Evolutionary conservation across 2,888 invertebrate species (phyloP), one percentile per base, ranked within the genome.

Genomic region (Drosophila tripunctata): DNA sequence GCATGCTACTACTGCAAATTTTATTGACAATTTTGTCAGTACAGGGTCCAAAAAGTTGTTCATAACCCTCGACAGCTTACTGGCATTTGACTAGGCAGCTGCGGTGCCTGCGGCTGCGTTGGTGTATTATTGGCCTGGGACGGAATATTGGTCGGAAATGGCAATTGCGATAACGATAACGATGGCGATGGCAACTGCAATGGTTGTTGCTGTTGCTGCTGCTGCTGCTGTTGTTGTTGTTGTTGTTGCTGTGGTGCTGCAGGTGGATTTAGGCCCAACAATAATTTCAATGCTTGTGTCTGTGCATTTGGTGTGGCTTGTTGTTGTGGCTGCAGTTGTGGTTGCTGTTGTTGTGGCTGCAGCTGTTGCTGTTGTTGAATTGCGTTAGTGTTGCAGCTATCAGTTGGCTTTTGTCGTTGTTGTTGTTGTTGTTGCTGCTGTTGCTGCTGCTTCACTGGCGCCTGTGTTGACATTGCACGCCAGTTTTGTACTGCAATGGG

Each of bases 231-330:
- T n/a, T n/a, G n/a, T n/a, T n/a, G n/a, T n/a, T n/a, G n/a, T n/a
- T n/a, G n/a, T n/a, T n/a, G n/a, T n/a, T n/a, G n/a, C n/a, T n/a
- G n/a, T n/a, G n/a, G n/a, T n/a, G n/a, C n/a, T 22, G n/a, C 43
- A 33, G 36, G n/a, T 10, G 50, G 24, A 8, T 57, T 56, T 12
- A 88, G 3, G 3, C 88, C 88, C n/a, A 88, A 61, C 31, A 88
- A 19, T 24, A 64, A 45, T 51, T 78, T 82, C 3, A 88, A 50
- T 0, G 78, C 78, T 45, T 73, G 50, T 0, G 88, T 89, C 36
- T 77, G 74, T 4, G 66, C 70, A 48, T 78, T 17, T 1, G 71
- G 67, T 14, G 70, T 38, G 4, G 36, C 30, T 8, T 38, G 8
- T 4, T n/a, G 14, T 35, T n/a, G 22, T 17, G 6, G 17, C 2